Base-by-base conservation (phyloP, 1,140 invertebrate genomes). In the Galleria mellonella region DNA sequence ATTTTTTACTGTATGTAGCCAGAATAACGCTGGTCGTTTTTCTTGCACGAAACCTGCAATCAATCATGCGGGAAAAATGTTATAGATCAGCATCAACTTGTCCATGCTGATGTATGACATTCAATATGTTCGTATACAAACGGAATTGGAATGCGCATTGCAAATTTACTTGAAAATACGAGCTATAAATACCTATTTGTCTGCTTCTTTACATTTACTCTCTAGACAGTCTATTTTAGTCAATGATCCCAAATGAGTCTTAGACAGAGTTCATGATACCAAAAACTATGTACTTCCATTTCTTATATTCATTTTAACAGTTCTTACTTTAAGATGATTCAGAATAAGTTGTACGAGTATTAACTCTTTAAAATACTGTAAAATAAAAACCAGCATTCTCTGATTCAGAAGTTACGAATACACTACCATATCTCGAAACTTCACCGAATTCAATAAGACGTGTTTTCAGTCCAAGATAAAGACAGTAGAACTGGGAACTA, bases 1-100 rank as follows among this genome's bases (percentile, higher is more conserved):
- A 84, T 84, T 70, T 83, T 83, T 84, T 72, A 56, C 51, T 60
- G 63, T 69, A 72, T 84, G 41, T 37, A 53, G 52, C 48, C 52
- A 58, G 61, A 70, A 58, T 63, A 70, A 74, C 76, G 62, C 47
- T 66, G 56, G 46, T 49, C 52, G 50, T 51, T 64, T 51, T 23
- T 30, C 51, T 48, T 43, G 39, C 32, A 29, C 51, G 36, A 45
- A 51, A 74, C 72, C 79, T 83, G 76, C 9, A 76, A 82, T 44
- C 37, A 63, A 31, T 37, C 35, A 37, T 56, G 39, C 17, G 36
- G 45, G 7, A 9, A 32, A 36, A 49, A 57, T 60, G 48, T 67
- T 64, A 59, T 47, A 57, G 14, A 56, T 63, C 62, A 57, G 53
- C 59, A 60, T 48, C 33, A 58, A 38, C 9, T 32, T 5, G 10